These are phyloP conservation scores for Piprites chloris DNA, from an alignment of 2,113 vertebrate species.

Conservation along the genomic window DNA sequence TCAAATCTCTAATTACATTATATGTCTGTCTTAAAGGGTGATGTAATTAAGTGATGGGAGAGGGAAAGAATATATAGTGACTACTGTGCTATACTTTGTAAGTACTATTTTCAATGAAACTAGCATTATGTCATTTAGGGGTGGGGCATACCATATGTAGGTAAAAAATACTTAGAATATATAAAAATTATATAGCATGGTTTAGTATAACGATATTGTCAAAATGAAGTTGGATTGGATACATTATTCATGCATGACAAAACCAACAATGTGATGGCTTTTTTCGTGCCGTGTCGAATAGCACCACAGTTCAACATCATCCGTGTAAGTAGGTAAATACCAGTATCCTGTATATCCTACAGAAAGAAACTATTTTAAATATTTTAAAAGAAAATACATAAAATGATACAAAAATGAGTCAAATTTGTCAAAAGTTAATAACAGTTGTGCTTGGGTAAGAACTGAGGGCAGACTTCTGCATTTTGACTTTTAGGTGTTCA, in stretches of 20 bases:
- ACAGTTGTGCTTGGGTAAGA: not conserved
- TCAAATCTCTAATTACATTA: slow-evolving; percentile 97
- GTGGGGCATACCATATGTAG: not conserved
- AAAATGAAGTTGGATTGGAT: not conserved
- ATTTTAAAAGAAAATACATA: not conserved
- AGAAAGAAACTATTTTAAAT: not conserved
- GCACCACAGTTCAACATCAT: not conserved
- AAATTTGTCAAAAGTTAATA: not conserved
- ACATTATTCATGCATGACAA: not conserved
- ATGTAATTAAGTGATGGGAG: slow-evolving; percentile 93
- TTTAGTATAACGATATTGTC: not conserved
- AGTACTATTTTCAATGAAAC: slow-evolving; percentile 70
- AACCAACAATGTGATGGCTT: not conserved
- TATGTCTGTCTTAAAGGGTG: slow-evolving; percentile 88
- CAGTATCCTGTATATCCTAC: not conserved
- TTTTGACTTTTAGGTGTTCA: not conserved
- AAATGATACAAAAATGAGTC: not conserved
- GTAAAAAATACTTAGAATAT: slow-evolving; percentile 26
- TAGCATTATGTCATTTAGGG: slow-evolving; percentile 38
- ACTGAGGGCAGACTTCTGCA: not conserved
- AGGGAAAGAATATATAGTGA: slow-evolving; percentile 65
- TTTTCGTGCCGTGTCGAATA: not conserved
- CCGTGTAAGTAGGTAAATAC: not conserved
- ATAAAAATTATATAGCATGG: not conserved
- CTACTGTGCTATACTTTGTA: slow-evolving; percentile 54